Base-by-base conservation (phyloP, 1,140 invertebrate species). In the Heterodera schachtii region DNA sequence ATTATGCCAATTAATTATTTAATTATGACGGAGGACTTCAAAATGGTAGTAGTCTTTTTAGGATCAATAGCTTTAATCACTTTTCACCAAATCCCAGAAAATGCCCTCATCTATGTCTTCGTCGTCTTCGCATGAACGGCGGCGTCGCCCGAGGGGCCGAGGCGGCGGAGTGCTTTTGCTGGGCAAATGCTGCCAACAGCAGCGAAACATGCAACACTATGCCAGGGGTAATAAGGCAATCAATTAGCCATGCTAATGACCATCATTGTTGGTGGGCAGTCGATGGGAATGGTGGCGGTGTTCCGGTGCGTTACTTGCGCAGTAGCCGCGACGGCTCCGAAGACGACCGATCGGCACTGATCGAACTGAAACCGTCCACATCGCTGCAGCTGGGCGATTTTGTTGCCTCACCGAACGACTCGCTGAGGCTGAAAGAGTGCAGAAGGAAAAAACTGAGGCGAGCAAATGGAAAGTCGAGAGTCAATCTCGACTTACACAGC, bases 311-410 rank as follows among this genome's bases (percentile, higher is more conserved):
- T 49, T 76, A 76, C 57, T 1, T 76, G 52, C 8, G 46, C 43
- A 31, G 66, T 19, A 19, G 75, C 19, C 16, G 19, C 52, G 71
- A 19, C 41, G 75, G 67, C 47, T 5, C 75, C 5, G 75, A 64
- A 19, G 69, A 71, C 13, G 69, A 71, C 21, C 69, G 69, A 46
- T 71, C 69, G 69, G 69, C 69, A 19, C 21, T 41, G 31, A 71
- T 71, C 69, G 69, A 71, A n/a, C 9, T 76, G 75, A 76, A 76
- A 44, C 57, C 75, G 75, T 64, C 75, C 16, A 46, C 57, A 31
- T 76, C 75, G 19, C 16, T 76, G 75, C 41, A 60, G 3, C 43
- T 64, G 11, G 11, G 57, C 11, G 57, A 52, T 9, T 52, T 31
- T 76, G 57, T 19, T 6, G 52, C 31, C 11, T 41, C 46, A 44